Percentiles rank a stretch among this genome's conserved stretches.
These are phyloP conservation scores for Caenorhabditis afra DNA, from an alignment of 2,888 invertebrate species.

Conservation along the genomic window DNA sequence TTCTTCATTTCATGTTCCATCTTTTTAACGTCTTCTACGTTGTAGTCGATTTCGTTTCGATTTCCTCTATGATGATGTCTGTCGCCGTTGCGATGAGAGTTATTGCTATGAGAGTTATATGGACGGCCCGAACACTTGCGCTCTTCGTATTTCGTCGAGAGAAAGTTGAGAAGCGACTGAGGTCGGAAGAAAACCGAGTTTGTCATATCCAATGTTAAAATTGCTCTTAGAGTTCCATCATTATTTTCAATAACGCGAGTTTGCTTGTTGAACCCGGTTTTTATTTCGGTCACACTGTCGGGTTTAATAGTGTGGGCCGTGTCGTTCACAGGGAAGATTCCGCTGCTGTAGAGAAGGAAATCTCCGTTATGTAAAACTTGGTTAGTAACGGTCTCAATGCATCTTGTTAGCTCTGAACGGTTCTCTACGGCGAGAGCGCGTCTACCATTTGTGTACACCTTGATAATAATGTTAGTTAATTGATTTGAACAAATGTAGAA, in stretches of 20 bases:
- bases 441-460: slow-evolving; percentile 3
- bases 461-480: too few species aligned
- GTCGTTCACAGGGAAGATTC: background rate
- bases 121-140: background rate
- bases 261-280: slow-evolving; percentile 11
- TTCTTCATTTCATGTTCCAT: too few species aligned
- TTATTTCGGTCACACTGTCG: slow-evolving; percentile 1
- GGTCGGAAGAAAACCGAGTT: slow-evolving; percentile 12
- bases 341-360: slow-evolving; percentile 8
- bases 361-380: slow-evolving; percentile 1
- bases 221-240: background rate
- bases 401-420: slow-evolving; percentile 20
- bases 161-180: background rate
- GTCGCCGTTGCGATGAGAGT: too few species aligned
- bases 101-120: too few species aligned
- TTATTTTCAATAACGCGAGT: background rate
- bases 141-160: background rate
- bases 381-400: slow-evolving; percentile 9
- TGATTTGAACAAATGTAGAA: too few species aligned
- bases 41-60: too few species aligned
- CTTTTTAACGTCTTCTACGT: too few species aligned
- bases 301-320: background rate
- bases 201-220: slow-evolving; percentile 15
- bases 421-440: slow-evolving; percentile 1
- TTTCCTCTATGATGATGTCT: background rate